These are phyloP conservation scores for Drosophila anceps DNA, from an alignment of 2,888 invertebrate species.

Conservation along the genomic window DNA sequence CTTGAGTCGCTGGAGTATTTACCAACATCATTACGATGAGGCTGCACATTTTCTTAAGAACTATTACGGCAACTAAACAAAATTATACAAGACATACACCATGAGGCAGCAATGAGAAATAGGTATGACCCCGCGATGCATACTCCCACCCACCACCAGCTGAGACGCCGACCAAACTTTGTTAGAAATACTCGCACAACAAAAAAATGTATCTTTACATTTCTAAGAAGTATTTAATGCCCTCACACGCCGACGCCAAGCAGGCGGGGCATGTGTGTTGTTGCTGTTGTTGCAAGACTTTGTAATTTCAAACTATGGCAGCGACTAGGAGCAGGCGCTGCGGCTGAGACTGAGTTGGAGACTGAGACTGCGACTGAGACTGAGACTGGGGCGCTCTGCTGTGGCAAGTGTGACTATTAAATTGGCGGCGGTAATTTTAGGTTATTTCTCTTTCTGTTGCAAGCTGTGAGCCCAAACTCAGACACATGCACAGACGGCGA, in stretches of 20 bases:
- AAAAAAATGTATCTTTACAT: conserved; percentile 58
- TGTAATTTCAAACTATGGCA: conserved; percentile 55
- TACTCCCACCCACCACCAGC: conserved; percentile 55
- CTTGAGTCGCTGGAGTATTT: conserved; percentile 49
- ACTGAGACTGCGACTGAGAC: conserved; percentile 8
- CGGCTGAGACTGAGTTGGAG: conserved; percentile 6
- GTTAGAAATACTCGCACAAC: conserved; percentile 34
- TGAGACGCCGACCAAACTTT: conserved; percentile 27
- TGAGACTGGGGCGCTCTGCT: conserved; percentile 43
- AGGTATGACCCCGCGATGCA: conserved; percentile 12
- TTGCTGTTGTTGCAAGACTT: conserved; percentile 51
- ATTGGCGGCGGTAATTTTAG: conserved; percentile 82
- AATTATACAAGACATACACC: conserved; percentile 63
- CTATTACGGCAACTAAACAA: conserved; percentile 74
- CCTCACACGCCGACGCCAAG: conserved; percentile 65
- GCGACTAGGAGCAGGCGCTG: conserved; percentile 2
- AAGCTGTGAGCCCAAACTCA: conserved; percentile 57
- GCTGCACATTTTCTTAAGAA: conserved; percentile 76
- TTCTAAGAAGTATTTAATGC: conserved; percentile 81
- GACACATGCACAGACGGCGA: conserved; percentile 36
- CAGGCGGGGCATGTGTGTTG: conserved; percentile 60
- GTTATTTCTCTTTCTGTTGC: conserved; percentile 63
- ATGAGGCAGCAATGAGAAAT: conserved; percentile 22
- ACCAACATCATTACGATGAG: conserved; percentile 77
- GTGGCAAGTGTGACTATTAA: conserved; percentile 82